phyloP scores from a whole-genome alignment of 2,797 vertebrate species.

The Myotis planiceps region DNA sequence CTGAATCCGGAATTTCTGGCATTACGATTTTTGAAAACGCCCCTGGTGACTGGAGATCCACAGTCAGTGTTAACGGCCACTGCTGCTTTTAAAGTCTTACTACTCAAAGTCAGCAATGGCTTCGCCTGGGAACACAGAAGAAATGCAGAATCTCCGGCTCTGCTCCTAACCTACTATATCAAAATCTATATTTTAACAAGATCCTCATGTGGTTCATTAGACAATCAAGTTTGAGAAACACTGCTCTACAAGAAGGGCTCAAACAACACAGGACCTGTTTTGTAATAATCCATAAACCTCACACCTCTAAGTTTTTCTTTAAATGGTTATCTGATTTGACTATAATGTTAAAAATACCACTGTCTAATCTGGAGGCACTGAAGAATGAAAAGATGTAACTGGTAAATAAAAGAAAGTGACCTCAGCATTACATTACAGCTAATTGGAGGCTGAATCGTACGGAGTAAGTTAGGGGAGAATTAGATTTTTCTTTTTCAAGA shows the following conservation, averaged over 20 bases:
- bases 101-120: neutral
- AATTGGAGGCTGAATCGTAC: neutral
- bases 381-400: slow-evolving; percentile 51
- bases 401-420: slow-evolving; percentile 47
- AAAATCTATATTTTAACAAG: slow-evolving; percentile 5
- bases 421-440: slow-evolving; percentile 29
- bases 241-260: neutral
- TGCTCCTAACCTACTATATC: neutral
- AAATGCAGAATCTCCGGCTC: neutral
- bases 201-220: neutral
- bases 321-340: slow-evolving; percentile 32
- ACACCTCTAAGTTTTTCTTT: slow-evolving; percentile 51
- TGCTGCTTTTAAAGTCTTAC: slow-evolving; percentile 10
- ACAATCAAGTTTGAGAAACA: neutral
- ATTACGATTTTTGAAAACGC: neutral
- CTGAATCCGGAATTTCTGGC: neutral
- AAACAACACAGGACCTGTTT: neutral
- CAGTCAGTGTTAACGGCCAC: neutral
- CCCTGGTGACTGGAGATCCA: neutral
- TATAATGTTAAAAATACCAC: slow-evolving; percentile 68
- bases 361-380: slow-evolving; percentile 62
- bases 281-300: neutral
- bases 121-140: slow-evolving; percentile 11
- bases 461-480: neutral
- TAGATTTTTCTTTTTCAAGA: slow-evolving; percentile 34